Base-by-base conservation (phyloP, 2,797 vertebrate species). In the Valencia hispanica region DNA sequence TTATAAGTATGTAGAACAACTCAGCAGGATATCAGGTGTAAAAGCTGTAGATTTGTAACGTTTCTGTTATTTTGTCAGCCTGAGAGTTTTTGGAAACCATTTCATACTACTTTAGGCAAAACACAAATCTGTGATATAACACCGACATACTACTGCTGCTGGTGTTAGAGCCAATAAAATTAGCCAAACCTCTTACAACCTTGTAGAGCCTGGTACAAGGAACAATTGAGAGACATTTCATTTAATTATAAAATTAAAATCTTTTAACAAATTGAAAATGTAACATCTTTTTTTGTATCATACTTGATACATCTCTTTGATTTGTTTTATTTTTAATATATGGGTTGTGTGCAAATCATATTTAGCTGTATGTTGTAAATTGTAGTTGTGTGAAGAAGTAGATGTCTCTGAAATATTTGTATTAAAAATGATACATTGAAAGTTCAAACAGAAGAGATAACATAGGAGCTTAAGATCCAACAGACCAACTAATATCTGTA, bases 1-100 rank as follows among this genome's bases (percentile, higher is more conserved):
- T 72, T 41, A 20, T 41, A 70, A 68, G 68, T 27, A 70, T 34
- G 3, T 20, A 63, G 39, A 18, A 77, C 27, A 63, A 15, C 18
- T 36, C 27, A 55, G 50, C n/a, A 68, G 71, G 32, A 43, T 43
- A 39, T 63, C 39, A 30, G 22, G 43, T 10, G 27, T 68, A 68
- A 15, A 0, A 30, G 36, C 27, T 75, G 27, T 18, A 65, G 76
- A 72, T 70, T 20, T 51, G 20, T 27, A 72, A 69, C 48, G 78
- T 85, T 2, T 48, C 48, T 70, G 4, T 1, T 17, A 1, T 3
- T 74, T 74, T 51, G 43, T 18, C 50, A 68, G 22, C 27, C 53
- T 41, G 1, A n/a, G 17, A 30, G 22, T 47, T 74, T 69, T 63
- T 41, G n/a, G 57, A 7, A 39, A 50, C 43, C 10, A 20, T 41